These are phyloP conservation scores for Archivesica marissinica DNA, from an alignment of 1,140 invertebrate species.

Conservation along the genomic window DNA sequence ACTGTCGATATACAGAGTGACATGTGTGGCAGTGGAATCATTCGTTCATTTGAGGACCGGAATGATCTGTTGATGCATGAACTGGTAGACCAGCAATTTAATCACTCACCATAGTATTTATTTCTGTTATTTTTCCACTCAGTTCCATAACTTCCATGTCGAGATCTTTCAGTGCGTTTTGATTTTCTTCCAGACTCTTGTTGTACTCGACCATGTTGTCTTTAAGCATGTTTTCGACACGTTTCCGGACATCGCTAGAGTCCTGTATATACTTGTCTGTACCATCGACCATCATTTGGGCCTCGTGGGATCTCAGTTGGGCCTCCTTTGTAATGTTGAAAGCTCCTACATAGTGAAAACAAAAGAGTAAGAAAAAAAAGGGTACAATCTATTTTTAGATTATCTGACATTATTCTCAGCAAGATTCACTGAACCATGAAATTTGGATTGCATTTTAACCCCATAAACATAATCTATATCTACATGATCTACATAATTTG, in stretches of 20 bases:
- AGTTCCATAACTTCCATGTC: conserved; percentile 88
- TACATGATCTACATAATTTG: too few species aligned
- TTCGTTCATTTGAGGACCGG: too few species aligned
- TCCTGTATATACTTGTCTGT: conserved; percentile 87
- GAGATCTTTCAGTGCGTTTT: conserved; percentile 87
- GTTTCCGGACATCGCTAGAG: conserved; percentile 90
- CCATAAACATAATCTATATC: too few species aligned
- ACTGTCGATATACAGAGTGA: too few species aligned
- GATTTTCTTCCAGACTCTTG: conserved; percentile 87
- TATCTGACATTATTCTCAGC: too few species aligned
- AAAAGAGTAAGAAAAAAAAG: too few species aligned
- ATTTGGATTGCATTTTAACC: not conserved
- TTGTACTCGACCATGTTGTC: conserved; percentile 89
- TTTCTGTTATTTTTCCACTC: conserved; percentile 90
- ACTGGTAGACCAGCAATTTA: too few species aligned
- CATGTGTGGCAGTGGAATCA: too few species aligned
- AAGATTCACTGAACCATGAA: too few species aligned
- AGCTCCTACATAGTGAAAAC: conserved; percentile 86
- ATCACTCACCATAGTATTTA: conserved; percentile 90
- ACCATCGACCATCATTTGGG: conserved; percentile 87
- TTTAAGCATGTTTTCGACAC: conserved; percentile 91
- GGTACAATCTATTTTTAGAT: too few species aligned
- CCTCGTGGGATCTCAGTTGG: conserved; percentile 88
- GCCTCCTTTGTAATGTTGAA: conserved; percentile 94
- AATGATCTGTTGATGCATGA: too few species aligned